Evolutionary conservation across 2,888 invertebrate genomes (phyloP).

Genomic region (Lathronympha strigana): DNA sequence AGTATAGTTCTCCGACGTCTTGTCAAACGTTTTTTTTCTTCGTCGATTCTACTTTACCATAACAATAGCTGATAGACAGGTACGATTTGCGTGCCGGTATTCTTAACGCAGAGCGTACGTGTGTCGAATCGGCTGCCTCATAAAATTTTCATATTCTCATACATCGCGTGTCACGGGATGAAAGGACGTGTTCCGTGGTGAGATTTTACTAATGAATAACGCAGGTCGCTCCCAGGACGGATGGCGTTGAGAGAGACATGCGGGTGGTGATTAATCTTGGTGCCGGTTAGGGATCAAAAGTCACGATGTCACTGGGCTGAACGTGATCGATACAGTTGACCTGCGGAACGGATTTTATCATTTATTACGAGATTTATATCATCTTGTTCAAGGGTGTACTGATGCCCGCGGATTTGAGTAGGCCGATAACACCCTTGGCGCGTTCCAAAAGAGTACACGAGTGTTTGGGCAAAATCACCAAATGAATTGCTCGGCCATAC

Average conservation of each 20-base stretch:
- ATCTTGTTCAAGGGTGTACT: conserved; percentile 1
- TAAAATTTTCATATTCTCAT: conserved; percentile 49
- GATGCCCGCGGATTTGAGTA: background rate
- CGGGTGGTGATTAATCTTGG: conserved; percentile 38
- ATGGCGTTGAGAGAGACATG: conserved; percentile 30
- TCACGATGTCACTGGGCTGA: conserved; percentile 22
- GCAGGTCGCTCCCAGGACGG: conserved; percentile 27
- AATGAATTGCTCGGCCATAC: background rate
- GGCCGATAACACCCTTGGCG: background rate
- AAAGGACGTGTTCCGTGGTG: conserved; percentile 52
- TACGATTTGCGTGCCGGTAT: conserved; percentile 33
- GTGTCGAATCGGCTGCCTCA: conserved; percentile 40
- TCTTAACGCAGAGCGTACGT: conserved; percentile 41
- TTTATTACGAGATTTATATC: conserved; percentile 18
- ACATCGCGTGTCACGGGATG: conserved; percentile 47
- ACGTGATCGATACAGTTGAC: conserved; percentile 34
- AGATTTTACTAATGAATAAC: conserved; percentile 58
- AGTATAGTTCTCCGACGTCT: background rate
- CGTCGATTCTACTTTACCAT: background rate
- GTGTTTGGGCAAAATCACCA: background rate
- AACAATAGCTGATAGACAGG: conserved; percentile 19
- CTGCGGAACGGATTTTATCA: conserved; percentile 23
- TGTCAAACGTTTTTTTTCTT: background rate
- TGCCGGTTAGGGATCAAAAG: conserved; percentile 18
- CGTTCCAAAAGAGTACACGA: background rate